A percentile compares a stretch with the other conserved stretches of the same genome.
These are phyloP conservation scores for Atta cephalotes DNA, from an alignment of 1,140 invertebrate genomes.

Conservation along the genomic window DNA sequence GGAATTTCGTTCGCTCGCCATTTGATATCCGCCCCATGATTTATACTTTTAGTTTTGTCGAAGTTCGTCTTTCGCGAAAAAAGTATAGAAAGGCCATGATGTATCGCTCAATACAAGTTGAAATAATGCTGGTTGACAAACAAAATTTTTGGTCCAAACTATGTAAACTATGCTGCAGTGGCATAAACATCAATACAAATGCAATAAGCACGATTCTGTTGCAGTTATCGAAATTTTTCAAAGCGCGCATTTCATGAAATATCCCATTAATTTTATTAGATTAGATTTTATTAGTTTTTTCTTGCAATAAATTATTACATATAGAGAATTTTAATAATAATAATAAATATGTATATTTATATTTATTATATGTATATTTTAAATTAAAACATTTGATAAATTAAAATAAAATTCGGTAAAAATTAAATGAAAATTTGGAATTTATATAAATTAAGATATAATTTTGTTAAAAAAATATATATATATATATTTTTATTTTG, in stretches of 20 bases:
- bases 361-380: not conserved
- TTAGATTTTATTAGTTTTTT: not conserved
- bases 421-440: not conserved
- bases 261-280: not conserved
- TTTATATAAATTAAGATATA: not conserved
- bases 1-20: slow-evolving; percentile 72
- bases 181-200: slow-evolving; percentile 30
- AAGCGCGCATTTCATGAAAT: slow-evolving; percentile 10
- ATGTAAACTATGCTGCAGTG: not conserved
- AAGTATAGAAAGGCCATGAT: slow-evolving; percentile 72
- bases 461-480: not conserved
- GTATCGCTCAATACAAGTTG: slow-evolving; percentile 70
- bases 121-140: slow-evolving; percentile 39
- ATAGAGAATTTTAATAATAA: not conserved
- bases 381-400: not conserved
- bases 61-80: slow-evolving; percentile 70
- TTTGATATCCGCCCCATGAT: slow-evolving; percentile 73
- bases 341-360: not conserved
- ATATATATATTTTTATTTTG: not conserved
- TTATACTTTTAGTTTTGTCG: slow-evolving; percentile 75
- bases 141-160: slow-evolving; percentile 34
- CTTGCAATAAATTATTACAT: not conserved
- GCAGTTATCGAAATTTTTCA: slow-evolving; percentile 3
- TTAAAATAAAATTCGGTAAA: not conserved
- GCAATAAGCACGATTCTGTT: not conserved